A percentile compares a stretch with the other conserved stretches of the same genome.
Evolutionary conservation across 2,797 vertebrate genomes (phyloP).

Genomic region (Pelodytes ibericus): DNA sequence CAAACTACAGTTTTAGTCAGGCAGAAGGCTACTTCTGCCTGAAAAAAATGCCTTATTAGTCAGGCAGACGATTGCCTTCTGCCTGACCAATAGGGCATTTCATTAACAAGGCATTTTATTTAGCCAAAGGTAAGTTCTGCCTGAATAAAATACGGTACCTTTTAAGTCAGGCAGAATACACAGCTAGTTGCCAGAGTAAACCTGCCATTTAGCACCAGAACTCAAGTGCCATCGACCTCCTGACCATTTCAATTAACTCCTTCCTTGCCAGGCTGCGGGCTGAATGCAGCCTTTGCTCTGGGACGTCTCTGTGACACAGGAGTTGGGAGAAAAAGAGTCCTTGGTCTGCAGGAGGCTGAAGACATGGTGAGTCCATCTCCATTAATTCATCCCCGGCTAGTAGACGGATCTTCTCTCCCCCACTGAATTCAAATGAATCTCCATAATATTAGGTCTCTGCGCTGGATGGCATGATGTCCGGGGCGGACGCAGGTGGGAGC

Average conservation of each 20-base stretch:
- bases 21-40: too few relatives aligned
- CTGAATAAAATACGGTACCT: too few relatives aligned
- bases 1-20: too few relatives aligned
- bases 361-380: slow-evolving; percentile 57
- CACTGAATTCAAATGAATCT: neutral
- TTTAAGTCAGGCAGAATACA: too few relatives aligned
- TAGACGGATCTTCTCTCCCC: neutral
- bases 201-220: neutral
- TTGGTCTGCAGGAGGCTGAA: slow-evolving; percentile 54
- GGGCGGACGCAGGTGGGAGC: slow-evolving; percentile 56
- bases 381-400: neutral
- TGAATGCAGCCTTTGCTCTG: slow-evolving; percentile 65
- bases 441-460: slow-evolving; percentile 54
- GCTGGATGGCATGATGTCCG: slow-evolving; percentile 60
- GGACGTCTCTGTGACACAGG: slow-evolving; percentile 62
- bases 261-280: slow-evolving; percentile 61
- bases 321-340: slow-evolving; percentile 50
- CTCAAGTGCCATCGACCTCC: neutral
- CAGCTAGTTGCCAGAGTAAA: too few relatives aligned
- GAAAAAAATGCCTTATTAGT: too few relatives aligned
- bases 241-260: neutral
- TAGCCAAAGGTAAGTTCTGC: too few relatives aligned
- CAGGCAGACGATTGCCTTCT: too few relatives aligned
- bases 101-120: too few relatives aligned
- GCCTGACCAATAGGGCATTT: too few relatives aligned